A percentile compares a stretch with the other conserved stretches of the same genome.
These are phyloP conservation scores for Echinarachnius parma DNA, from an alignment of 53 echinoderm and acorn worm genomes.

Conservation along the genomic window DNA sequence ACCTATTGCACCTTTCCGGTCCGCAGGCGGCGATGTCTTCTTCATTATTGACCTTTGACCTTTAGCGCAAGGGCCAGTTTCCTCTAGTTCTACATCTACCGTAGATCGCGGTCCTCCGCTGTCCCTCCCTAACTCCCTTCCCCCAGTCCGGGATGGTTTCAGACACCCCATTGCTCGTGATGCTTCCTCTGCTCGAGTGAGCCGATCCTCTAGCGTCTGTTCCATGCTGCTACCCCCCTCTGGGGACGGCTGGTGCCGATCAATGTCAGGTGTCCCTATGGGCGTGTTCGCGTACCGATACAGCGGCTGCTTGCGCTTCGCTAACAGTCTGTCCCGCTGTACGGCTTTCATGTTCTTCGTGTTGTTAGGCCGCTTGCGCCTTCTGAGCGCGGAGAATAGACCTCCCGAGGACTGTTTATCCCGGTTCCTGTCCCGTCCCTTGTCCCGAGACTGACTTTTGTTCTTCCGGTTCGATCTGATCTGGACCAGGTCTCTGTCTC, in stretches of 20 bases:
- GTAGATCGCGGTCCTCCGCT: not conserved
- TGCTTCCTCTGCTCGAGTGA: conserved; percentile 12
- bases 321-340: conserved; percentile 69
- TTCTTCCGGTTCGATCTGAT: conserved; percentile 42
- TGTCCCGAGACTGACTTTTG: conserved; percentile 1
- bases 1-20: conserved; percentile 10
- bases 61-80: not conserved
- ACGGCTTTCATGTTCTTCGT: conserved; percentile 71
- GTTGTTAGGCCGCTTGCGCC: conserved; percentile 60
- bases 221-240: conserved; percentile 29
- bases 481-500: conserved; percentile 36
- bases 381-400: conserved; percentile 53
- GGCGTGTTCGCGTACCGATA: conserved; percentile 67
- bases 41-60: conserved; percentile 37
- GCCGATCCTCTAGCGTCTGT: not conserved
- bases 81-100: conserved; percentile 24
- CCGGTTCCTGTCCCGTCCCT: conserved; percentile 24
- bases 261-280: too few species aligned
- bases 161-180: conserved; percentile 24
- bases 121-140: not conserved
- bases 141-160: conserved; percentile 13
- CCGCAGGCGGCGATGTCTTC: not conserved
- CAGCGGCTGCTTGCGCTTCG: conserved; percentile 64
- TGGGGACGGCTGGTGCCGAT: conserved; percentile 9
- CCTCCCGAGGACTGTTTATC: conserved; percentile 29